Percentiles rank a stretch among this genome's conserved stretches.
These are phyloP conservation scores for Lasiommata megera DNA, from an alignment of 2,888 invertebrate species.

Conservation along the genomic window DNA sequence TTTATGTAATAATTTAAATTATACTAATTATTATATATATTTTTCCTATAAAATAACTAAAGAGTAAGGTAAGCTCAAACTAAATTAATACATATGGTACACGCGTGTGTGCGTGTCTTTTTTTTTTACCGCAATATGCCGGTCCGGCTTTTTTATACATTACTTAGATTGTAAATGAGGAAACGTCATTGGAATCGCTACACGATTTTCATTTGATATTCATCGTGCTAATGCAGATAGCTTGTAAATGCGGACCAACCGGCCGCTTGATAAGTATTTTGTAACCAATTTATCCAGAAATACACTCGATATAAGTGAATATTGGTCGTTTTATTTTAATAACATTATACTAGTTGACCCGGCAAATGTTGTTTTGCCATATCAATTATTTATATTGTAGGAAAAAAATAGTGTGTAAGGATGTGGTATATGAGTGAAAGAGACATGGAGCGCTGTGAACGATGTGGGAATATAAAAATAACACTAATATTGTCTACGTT, in stretches of 20 bases:
- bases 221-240: slow-evolving; percentile 51
- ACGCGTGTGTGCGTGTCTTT: slow-evolving; percentile 44
- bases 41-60: slow-evolving; percentile 71
- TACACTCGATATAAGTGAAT: slow-evolving; percentile 79
- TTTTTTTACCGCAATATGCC: slow-evolving; percentile 48
- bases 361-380: no score
- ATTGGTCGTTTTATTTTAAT: slow-evolving; percentile 63
- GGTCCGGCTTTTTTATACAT: slow-evolving; percentile 64
- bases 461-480: no score
- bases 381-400: no score
- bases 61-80: slow-evolving; percentile 80
- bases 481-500: no score
- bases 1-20: slow-evolving; percentile 78
- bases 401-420: no score
- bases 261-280: slow-evolving; percentile 73
- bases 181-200: slow-evolving; percentile 46
- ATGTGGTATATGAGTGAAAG: no score
- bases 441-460: no score
- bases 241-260: slow-evolving; percentile 49
- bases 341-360: no score
- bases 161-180: slow-evolving; percentile 67
- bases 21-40: slow-evolving; percentile 75
- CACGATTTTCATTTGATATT: slow-evolving; percentile 59
- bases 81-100: slow-evolving; percentile 54
- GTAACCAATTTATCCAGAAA: slow-evolving; percentile 80